Evolutionary conservation across 2,797 vertebrate species (phyloP).

Genomic region (Okamejei kenojei): DNA sequence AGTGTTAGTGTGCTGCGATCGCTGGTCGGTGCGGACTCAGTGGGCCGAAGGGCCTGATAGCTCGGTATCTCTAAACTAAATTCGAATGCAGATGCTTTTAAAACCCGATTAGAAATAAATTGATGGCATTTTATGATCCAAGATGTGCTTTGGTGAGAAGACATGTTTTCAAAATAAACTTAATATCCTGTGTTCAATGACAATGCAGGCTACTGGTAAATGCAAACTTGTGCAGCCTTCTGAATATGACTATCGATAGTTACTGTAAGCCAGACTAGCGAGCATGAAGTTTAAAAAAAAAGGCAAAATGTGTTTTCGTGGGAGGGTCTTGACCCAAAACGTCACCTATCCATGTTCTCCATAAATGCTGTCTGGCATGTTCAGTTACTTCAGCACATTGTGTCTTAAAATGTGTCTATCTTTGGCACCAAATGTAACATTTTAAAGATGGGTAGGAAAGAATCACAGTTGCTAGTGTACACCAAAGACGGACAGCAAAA

Average conservation of each 20-base stretch:
- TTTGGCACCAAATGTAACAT: neutral
- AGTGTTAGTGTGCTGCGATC: no score
- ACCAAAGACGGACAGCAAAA: no score
- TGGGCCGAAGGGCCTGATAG: no score
- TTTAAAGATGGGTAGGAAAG: no score
- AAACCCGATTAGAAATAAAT: neutral
- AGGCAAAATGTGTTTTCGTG: neutral
- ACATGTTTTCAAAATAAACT: slow-evolving; percentile 10
- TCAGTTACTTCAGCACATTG: no score
- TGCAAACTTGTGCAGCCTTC: neutral
- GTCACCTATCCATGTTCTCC: no score
- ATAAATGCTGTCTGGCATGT: no score
- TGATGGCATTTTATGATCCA: neutral
- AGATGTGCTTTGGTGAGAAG: neutral
- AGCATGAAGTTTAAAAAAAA: neutral
- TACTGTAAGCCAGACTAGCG: neutral
- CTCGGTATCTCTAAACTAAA: no score
- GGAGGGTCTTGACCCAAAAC: no score
- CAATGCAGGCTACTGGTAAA: neutral
- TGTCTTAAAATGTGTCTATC: neutral
- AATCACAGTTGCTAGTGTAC: no score
- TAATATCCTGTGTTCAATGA: neutral
- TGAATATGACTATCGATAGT: neutral
- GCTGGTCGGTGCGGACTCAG: no score
- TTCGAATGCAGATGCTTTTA: neutral